Conservation (phyloP, 2,888 invertebrate genomes). For the Mylabris sibirica region DNA sequence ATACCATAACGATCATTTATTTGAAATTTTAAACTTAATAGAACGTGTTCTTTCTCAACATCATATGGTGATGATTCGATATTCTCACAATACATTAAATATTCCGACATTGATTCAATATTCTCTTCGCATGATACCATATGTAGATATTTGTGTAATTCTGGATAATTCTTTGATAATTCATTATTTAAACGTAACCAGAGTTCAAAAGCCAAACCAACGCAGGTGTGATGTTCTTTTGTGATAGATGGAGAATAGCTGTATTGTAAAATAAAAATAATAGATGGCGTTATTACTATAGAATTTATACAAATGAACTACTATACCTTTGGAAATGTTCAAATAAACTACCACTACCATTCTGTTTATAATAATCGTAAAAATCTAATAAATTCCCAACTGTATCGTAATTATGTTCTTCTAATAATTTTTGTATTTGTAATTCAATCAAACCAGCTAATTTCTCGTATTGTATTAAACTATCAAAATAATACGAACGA, state of each 20-base stretch:
- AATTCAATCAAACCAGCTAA: slow-evolving; percentile 81
- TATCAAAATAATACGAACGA: slow-evolving; percentile 60
- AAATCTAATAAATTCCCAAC: slow-evolving; percentile 82
- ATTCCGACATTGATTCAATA: slow-evolving; percentile 68
- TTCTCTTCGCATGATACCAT: slow-evolving; percentile 91
- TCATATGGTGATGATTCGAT: slow-evolving; percentile 67
- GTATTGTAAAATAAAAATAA: slow-evolving; percentile 37
- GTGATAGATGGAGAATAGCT: slow-evolving; percentile 80
- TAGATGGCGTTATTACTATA: not conserved
- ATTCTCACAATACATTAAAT: slow-evolving; percentile 68
- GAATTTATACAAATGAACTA: not conserved
- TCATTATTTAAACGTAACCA: slow-evolving; percentile 70
- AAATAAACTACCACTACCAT: slow-evolving; percentile 69
- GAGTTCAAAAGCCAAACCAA: slow-evolving; percentile 85
- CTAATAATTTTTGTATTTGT: slow-evolving; percentile 79
- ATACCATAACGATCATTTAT: slow-evolving; percentile 79
- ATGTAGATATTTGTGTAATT: slow-evolving; percentile 72
- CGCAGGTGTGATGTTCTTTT: slow-evolving; percentile 84
- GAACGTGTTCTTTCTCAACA: slow-evolving; percentile 87
- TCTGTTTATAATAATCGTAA: slow-evolving; percentile 70
- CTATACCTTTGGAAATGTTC: slow-evolving; percentile 72
- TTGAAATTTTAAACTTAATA: slow-evolving; percentile 77
- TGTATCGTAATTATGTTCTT: slow-evolving; percentile 88
- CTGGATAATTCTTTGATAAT: slow-evolving; percentile 69
- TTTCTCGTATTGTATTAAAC: slow-evolving; percentile 76